phyloP scores from a whole-genome alignment of 2,797 vertebrate species.

The Siniperca undulata region DNA sequence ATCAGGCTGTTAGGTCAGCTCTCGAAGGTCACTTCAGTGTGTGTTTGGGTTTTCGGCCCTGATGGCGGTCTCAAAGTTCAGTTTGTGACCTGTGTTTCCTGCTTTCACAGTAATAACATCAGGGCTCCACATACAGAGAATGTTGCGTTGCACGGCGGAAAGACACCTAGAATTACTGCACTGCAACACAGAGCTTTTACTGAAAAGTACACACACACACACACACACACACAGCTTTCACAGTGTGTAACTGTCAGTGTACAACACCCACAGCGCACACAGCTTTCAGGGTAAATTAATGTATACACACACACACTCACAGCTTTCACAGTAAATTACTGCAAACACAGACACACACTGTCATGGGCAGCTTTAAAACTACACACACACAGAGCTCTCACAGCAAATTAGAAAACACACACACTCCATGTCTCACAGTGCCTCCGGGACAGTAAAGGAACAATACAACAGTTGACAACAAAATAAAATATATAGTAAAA shows the following conservation, averaged over 20 bases:
- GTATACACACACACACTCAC: conserved; percentile 22
- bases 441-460: conserved; percentile 10
- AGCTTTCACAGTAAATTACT: conserved; percentile 54
- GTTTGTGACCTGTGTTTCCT: conserved; percentile 24
- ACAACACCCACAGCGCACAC: conserved; percentile 7
- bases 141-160: background rate
- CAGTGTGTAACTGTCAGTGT: conserved; percentile 7
- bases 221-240: conserved; percentile 17
- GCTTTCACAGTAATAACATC: conserved; percentile 54
- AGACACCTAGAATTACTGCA: conserved; percentile 57
- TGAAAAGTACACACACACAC: conserved; percentile 33
- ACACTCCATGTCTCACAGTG: background rate
- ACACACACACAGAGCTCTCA: conserved; percentile 38
- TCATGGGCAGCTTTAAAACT: conserved; percentile 27
- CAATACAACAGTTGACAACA: background rate
- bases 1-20: conserved; percentile 19
- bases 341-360: conserved; percentile 36
- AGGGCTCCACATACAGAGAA: conserved; percentile 23
- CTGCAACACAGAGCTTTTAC: conserved; percentile 49
- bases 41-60: background rate
- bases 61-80: conserved; percentile 28
- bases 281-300: conserved; percentile 43
- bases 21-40: conserved; percentile 6
- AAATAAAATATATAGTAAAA: no score
- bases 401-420: conserved; percentile 18